phyloP scores from a whole-genome alignment of 2,113 vertebrate genomes.

The Ciconia maguari region DNA sequence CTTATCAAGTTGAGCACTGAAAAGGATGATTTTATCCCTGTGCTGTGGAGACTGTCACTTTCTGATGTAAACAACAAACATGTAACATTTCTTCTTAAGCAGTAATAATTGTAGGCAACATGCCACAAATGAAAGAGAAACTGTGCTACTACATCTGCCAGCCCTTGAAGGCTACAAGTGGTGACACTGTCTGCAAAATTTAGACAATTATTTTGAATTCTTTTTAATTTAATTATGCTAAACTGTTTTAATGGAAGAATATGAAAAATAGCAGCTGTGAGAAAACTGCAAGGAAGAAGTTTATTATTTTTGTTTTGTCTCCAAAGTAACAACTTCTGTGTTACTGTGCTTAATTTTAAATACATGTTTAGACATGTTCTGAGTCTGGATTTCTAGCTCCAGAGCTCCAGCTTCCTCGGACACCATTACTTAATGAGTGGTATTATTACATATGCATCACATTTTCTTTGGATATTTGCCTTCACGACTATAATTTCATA shows the following conservation, averaged over 20 bases:
- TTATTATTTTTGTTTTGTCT: not conserved
- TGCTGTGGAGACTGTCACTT: not conserved
- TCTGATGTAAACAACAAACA: slow-evolving; percentile 16
- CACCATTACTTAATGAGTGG: not conserved
- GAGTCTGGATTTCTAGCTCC: not conserved
- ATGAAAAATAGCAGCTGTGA: not conserved
- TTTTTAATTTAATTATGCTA: not conserved
- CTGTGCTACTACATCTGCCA: not conserved
- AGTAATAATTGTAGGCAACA: slow-evolving; percentile 5
- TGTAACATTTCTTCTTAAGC: not conserved
- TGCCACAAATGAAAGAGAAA: not conserved
- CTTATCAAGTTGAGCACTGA: slow-evolving; percentile 15
- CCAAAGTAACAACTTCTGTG: not conserved
- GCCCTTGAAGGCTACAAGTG: not conserved
- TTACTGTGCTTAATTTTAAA: not conserved
- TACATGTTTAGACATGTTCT: not conserved
- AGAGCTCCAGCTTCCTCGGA: not conserved
- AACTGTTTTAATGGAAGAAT: not conserved
- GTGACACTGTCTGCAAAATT: not conserved
- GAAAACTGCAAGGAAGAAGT: not conserved
- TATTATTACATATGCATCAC: not conserved
- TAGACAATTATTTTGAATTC: not conserved
- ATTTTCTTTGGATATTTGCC: not conserved
- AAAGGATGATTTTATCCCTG: slow-evolving; percentile 17
- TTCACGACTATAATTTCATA: not conserved